phyloP scores from a whole-genome alignment of 2,888 invertebrate species.

The Dastarcus helophoroides region DNA sequence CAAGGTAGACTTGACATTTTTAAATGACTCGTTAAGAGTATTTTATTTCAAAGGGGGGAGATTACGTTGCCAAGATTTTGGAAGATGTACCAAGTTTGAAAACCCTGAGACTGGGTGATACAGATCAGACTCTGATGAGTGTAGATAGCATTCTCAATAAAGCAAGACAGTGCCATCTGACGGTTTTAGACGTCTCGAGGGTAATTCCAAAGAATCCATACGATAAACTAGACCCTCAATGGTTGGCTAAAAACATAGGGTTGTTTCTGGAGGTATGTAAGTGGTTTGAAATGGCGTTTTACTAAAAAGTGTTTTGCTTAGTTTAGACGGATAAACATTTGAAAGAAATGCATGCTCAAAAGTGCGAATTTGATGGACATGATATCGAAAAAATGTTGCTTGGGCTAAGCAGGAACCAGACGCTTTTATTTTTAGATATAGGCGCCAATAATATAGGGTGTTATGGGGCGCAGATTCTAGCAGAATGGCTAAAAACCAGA shows the following conservation, averaged over 20 bases:
- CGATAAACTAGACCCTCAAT: constrained; percentile 22
- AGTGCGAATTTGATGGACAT: constrained; percentile 47
- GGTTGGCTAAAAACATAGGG: constrained; percentile 43
- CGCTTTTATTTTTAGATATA: constrained; percentile 47
- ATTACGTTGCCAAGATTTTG: constrained; percentile 41
- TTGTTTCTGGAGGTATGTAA: constrained; percentile 30
- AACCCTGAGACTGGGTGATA: constrained; percentile 46
- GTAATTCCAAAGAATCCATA: constrained; percentile 28
- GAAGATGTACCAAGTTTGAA: constrained; percentile 38
- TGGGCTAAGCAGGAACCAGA: constrained; percentile 41
- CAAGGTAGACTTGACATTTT: no score
- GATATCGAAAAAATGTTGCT: constrained; percentile 45
- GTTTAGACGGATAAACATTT: constrained; percentile 36
- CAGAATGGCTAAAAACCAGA: constrained; percentile 41
- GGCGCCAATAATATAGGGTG: constrained; percentile 49
- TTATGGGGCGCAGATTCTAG: constrained; percentile 44
- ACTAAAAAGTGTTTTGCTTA: constrained; percentile 7
- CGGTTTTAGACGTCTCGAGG: constrained; percentile 35
- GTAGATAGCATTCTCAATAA: constrained; percentile 43
- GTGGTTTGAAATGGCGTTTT: neutral
- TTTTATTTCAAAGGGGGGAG: constrained; percentile 33
- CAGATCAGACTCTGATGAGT: constrained; percentile 44
- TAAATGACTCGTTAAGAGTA: no score
- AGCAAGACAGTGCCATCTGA: constrained; percentile 32
- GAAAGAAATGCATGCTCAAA: constrained; percentile 47